Evolutionary conservation across 2,888 invertebrate genomes (phyloP).

Genomic region (Macropis europaea): DNA sequence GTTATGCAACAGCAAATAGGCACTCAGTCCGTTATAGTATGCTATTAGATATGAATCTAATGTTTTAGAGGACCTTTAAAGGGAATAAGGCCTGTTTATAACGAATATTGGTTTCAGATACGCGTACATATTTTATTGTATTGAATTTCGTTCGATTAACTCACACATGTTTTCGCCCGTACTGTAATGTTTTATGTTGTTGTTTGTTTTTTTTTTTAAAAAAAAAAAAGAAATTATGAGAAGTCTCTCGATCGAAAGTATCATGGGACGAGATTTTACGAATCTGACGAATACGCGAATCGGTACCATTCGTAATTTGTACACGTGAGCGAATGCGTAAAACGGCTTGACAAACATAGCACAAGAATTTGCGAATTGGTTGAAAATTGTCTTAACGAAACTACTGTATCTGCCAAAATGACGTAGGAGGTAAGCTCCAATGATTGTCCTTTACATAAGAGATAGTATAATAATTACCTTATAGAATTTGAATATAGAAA

Average conservation of each 20-base stretch:
- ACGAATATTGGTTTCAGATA: conserved; percentile 63
- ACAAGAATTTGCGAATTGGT: conserved; percentile 50
- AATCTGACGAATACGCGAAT: not conserved
- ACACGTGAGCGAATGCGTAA: conserved; percentile 44
- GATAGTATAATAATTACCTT: conserved; percentile 59
- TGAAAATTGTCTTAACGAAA: conserved; percentile 35
- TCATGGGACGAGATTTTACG: conserved; percentile 18
- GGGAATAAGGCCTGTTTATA: conserved; percentile 71
- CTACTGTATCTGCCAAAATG: conserved; percentile 57
- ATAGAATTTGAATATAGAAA: conserved; percentile 60
- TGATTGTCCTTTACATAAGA: conserved; percentile 56
- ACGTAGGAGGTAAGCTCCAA: conserved; percentile 56
- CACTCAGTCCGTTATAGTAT: conserved; percentile 70
- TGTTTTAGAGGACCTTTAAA: conserved; percentile 69
- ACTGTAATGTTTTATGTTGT: conserved; percentile 17
- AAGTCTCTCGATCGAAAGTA: not conserved
- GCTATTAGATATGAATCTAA: conserved; percentile 71
- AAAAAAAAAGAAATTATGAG: too few species aligned
- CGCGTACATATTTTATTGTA: conserved; percentile 65
- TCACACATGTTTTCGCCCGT: conserved; percentile 34
- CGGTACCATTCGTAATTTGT: conserved; percentile 15
- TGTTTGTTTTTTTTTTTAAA: too few species aligned
- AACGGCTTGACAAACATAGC: conserved; percentile 60
- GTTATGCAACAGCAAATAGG: conserved; percentile 70
- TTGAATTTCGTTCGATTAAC: conserved; percentile 58